Base-by-base conservation (phyloP, 2,888 invertebrate genomes). In the Calameuta filiformis region DNA sequence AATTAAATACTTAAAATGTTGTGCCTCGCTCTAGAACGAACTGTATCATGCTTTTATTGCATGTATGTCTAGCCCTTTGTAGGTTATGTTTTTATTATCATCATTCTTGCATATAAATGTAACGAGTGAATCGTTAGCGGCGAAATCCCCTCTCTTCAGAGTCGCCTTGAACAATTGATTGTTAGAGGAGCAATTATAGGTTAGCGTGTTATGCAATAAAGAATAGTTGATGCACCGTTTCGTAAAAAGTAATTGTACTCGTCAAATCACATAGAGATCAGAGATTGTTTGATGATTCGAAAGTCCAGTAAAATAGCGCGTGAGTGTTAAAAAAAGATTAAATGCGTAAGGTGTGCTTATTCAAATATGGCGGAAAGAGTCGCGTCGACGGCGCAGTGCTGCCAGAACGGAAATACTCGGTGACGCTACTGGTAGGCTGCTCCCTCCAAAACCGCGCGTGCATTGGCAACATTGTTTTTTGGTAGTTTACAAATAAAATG, bases 401-500 rank as follows among this genome's bases (percentile, higher is more conserved):
- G 88, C 89, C 89, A 90, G 83, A 80, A 85, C 84, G 87, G 85
- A 86, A 87, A 85, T 73, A 79, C 75, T 56, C 75, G 75, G 75
- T 78, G 78, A 73, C 79, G 81, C 77, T 80, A 79, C 80, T 73
- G 78, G 75, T 69, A 76, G 73, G 78, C 83, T 82, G 86, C 89
- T 89, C 89, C 89, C 88, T 89, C 89, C 90, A 90, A 90, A 90
- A 90, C 84, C 82, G 85, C 84, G 85, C 85, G 84, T 83, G 82
- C 80, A 88, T 91, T 91, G 91, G 91, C 87, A 89, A 84, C 87
- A 87, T 87, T 89, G 90, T 84, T 87, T 88, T 89, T 89, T 89
- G 87, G 90, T 91, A 91, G 91, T 91, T 91, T 91, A 91, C 91
- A 90, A 91, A 91, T 91, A 91, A 91, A 91, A 91, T 91, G 91